These are phyloP conservation scores for Oncorhynchus kisutch DNA, from an alignment of 2,113 vertebrate species.

Conservation along the genomic window DNA sequence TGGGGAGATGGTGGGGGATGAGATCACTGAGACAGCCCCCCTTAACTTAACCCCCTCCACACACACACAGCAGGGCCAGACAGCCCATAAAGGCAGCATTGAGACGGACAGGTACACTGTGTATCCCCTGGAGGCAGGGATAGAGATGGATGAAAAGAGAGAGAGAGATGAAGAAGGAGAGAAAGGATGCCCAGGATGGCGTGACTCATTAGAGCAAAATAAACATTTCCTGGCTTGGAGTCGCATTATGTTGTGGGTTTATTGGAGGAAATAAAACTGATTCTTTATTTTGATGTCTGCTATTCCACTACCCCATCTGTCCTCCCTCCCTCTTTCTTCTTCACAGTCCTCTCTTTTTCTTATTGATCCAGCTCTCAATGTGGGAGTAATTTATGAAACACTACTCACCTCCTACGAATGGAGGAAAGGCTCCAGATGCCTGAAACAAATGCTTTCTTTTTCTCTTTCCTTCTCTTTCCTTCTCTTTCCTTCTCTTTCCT, in stretches of 20 bases:
- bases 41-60: neutral
- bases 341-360: slow-evolving; percentile 43
- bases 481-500: slow-evolving; percentile 7
- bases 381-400: slow-evolving; percentile 68
- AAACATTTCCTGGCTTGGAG: slow-evolving; percentile 31
- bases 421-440: slow-evolving; percentile 58
- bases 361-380: slow-evolving; percentile 58
- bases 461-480: slow-evolving; percentile 7
- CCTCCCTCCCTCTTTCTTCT: neutral
- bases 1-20: slow-evolving; percentile 16
- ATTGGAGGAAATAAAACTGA: slow-evolving; percentile 60
- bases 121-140: slow-evolving; percentile 43
- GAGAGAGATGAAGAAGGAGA: no score
- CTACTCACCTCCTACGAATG: slow-evolving; percentile 37
- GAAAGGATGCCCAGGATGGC: slow-evolving; percentile 15
- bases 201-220: slow-evolving; percentile 63
- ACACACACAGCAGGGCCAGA: slow-evolving; percentile 39
- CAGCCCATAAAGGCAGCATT: slow-evolving; percentile 75
- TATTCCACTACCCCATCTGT: slow-evolving; percentile 20
- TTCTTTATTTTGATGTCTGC: slow-evolving; percentile 43
- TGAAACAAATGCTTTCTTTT: slow-evolving; percentile 23
- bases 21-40: slow-evolving; percentile 17
- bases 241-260: slow-evolving; percentile 63
- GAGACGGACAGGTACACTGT: slow-evolving; percentile 69
- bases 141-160: neutral